Evolutionary conservation across 2,888 invertebrate genomes (phyloP).

Genomic region (Conchocele bisecta): DNA sequence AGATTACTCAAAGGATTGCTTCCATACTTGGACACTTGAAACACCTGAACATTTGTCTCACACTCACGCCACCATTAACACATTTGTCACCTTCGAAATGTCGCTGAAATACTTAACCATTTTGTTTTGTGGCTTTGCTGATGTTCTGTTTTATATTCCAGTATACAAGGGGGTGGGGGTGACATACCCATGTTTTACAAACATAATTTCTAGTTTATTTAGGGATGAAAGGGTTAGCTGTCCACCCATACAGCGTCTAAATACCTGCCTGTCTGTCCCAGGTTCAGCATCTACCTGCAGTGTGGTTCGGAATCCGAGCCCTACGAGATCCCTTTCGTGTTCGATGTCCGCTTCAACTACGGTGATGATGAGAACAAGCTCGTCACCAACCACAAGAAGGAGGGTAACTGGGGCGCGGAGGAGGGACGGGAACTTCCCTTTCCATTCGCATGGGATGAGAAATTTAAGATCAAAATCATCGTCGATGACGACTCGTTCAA

Average conservation of each 20-base stretch:
- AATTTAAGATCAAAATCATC: conserved; percentile 54
- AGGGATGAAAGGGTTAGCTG: too few species aligned
- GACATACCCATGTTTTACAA: too few species aligned
- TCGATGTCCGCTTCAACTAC: conserved; percentile 53
- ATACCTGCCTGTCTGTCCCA: conserved; percentile 6
- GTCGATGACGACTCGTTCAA: conserved; percentile 54
- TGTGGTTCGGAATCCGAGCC: conserved; percentile 47
- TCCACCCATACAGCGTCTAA: background rate
- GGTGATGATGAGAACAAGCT: conserved; percentile 36
- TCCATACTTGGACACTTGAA: too few species aligned
- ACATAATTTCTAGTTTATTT: too few species aligned
- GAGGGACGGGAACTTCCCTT: conserved; percentile 44
- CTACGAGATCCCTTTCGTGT: conserved; percentile 53
- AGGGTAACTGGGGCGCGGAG: conserved; percentile 46
- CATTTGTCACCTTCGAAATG: too few species aligned
- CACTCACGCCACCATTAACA: too few species aligned
- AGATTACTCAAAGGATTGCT: too few species aligned
- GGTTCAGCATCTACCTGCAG: conserved; percentile 53
- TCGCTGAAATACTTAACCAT: too few species aligned
- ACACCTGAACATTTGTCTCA: too few species aligned
- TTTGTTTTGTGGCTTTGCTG: too few species aligned
- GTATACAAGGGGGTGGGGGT: too few species aligned
- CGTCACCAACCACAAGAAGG: conserved; percentile 53
- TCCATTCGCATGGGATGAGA: conserved; percentile 34
- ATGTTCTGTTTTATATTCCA: too few species aligned